Evolutionary conservation across 2,888 invertebrate genomes (phyloP), one percentile per base, ranked within the genome.

Genomic region (Leptopilina syphax): DNA sequence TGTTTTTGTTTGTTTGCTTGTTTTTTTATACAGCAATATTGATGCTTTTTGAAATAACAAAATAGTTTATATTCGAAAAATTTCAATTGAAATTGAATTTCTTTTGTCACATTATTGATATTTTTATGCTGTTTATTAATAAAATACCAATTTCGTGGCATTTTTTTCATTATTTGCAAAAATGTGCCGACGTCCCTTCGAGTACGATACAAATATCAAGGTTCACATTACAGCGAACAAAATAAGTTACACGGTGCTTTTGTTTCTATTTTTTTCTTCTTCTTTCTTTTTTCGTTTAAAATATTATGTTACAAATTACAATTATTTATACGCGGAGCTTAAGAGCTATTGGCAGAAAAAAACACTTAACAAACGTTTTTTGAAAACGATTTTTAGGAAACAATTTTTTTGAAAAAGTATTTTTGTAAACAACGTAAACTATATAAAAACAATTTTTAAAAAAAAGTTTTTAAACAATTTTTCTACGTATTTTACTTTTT

Each of bases 231-330:
- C 86, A 85, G 86, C 84, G 87, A 88, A 89, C 88, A 90, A 90
- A 90, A 89, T 89, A 90, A 90, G 87, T 90, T 90, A 90, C 85
- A 89, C 83, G 87, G 80, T 85, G 84, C 83, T 88, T 34, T 88
- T 79, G 80, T 87, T 85, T 50, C 50, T 50, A 50, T 50, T 50
- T 50, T 5, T 47, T 50, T 50, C 47, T 50, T 50, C 50, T 10
- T 47, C 9, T 47, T 47, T 87, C 85, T 86, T 87, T 88, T 87
- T 87, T 44, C 87, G 86, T 86, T 84, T 87, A 89, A 89, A 88
- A 88, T 89, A 88, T 88, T 87, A 89, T 89, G 84, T 86, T 89
- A 89, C 87, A 90, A 90, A 89, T 90, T 90, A 90, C 88, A 89
- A 86, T 88, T 88, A 89, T 87, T 89, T 88, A 88, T 89, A 89